Evolutionary conservation across 2,888 invertebrate species (phyloP).

Genomic region (Cryptus viduatorius): DNA sequence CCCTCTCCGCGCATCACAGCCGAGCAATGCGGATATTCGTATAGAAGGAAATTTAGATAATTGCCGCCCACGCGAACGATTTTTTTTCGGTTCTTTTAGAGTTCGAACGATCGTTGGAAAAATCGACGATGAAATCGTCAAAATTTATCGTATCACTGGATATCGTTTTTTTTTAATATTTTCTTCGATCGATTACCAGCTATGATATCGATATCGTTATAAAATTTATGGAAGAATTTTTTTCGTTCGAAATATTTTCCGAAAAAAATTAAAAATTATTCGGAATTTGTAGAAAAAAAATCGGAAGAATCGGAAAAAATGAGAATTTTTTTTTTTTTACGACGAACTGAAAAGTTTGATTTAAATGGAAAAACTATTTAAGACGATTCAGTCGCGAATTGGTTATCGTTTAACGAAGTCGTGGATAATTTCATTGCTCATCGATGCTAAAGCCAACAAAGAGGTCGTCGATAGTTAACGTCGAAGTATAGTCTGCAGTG

Average conservation of each 20-base stretch:
- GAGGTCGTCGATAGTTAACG: not conserved
- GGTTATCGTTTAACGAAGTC: not conserved
- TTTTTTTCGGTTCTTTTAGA: not conserved
- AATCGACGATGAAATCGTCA: too few species aligned
- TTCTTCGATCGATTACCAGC: too few species aligned
- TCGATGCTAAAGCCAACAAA: conserved; percentile 25
- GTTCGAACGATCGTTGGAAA: not conserved
- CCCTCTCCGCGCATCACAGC: not conserved
- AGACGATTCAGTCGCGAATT: not conserved
- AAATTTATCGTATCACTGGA: too few species aligned
- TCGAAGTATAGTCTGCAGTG: conserved; percentile 1
- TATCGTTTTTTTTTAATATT: too few species aligned
- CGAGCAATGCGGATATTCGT: not conserved
- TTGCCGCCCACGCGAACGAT: not conserved
- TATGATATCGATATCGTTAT: too few species aligned
- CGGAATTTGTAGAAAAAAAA: too few species aligned
- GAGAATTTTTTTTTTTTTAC: not conserved
- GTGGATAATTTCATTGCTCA: not conserved
- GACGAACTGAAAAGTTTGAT: not conserved
- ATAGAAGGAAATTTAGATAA: not conserved
- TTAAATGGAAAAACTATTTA: not conserved
- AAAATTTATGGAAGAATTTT: too few species aligned
- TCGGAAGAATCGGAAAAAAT: too few species aligned
- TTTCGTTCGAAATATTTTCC: too few species aligned
- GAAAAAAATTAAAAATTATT: too few species aligned